Base-by-base conservation (phyloP, 2,888 invertebrate genomes). In the Pteria penguin region DNA sequence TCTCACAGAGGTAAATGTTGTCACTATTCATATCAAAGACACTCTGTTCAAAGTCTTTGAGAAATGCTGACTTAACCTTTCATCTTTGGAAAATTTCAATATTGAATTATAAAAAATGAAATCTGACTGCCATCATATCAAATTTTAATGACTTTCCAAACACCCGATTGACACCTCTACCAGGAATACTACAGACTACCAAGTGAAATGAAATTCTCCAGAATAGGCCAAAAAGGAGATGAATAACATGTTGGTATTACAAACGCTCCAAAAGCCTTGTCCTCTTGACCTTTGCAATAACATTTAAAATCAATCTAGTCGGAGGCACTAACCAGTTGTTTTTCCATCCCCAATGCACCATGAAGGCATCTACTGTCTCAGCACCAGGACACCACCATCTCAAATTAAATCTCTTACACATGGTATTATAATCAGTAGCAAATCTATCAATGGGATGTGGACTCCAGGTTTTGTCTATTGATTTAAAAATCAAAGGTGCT, bases 321-420 rank as follows among this genome's bases (percentile, higher is more conserved):
- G 80, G 79, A 1, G 80, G 80, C 3, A 82, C 82, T 4, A 80
- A 36, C 80, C 80, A 82, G 55, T 76, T 77, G 36, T 75, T 73
- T 3, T 75, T 54, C 0, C 36, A 54, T 29, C 22, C 14, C 78
- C 80, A 82, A n/a, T 5, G 4, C 0, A 67, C 58, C 0, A 18
- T 52, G 60, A 82, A 77, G 24, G 73, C 70, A 60, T 82, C 63
- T 22, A 79, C n/a, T 8, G 52, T 61, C 4, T 66, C 55, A 14
- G 66, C 67, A 22, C 67, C 73, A 26, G 27, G 29, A 29, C 63
- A 63, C 61, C 32, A 62, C 14, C 11, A 57, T n/a, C 60, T 61
- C 0, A 36, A 33, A 61, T 74, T 74, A 32, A 68, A 74, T 29
- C 52, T 62, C 24, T 27, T 22, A 24, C 73, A 67, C 54, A 67